Conservation (phyloP, 2,797 vertebrate species). For the Sardinella longiceps region DNA sequence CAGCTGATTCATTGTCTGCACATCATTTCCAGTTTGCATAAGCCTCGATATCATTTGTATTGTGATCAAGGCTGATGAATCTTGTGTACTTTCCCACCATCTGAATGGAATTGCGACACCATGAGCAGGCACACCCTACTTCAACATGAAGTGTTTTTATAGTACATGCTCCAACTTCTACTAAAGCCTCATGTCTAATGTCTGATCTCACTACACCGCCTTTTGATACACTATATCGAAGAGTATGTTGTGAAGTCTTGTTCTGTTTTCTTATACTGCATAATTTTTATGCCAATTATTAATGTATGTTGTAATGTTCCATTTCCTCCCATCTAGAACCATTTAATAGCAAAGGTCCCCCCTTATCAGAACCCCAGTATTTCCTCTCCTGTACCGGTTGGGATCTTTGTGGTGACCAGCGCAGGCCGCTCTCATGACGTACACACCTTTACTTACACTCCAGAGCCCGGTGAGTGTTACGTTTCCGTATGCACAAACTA, state of each 20-base stretch:
- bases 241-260: not conserved
- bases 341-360: constrained; percentile 97
- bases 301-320: not conserved
- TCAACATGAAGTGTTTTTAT: not conserved
- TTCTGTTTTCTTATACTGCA: not conserved
- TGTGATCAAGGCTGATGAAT: not conserved
- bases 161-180: not conserved
- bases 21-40: not conserved
- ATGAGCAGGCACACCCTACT: not conserved
- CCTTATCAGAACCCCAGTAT: constrained; percentile 91
- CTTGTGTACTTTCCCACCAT: not conserved
- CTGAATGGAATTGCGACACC: not conserved
- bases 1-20: not conserved
- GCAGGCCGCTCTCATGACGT: constrained; percentile 95
- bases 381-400: constrained; percentile 87
- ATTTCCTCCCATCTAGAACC: constrained; percentile 80
- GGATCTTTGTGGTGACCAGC: constrained; percentile 94
- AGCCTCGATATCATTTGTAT: not conserved
- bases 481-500: not conserved
- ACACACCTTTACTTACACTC: constrained; percentile 95
- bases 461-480: constrained; percentile 85
- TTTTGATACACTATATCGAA: not conserved
- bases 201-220: not conserved
- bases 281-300: not conserved
- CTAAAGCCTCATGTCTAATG: not conserved